A percentile compares a stretch with the other conserved stretches of the same genome.
Conservation (phyloP, 1,140 invertebrate species). For the Tetramorium parvispinum region DNA sequence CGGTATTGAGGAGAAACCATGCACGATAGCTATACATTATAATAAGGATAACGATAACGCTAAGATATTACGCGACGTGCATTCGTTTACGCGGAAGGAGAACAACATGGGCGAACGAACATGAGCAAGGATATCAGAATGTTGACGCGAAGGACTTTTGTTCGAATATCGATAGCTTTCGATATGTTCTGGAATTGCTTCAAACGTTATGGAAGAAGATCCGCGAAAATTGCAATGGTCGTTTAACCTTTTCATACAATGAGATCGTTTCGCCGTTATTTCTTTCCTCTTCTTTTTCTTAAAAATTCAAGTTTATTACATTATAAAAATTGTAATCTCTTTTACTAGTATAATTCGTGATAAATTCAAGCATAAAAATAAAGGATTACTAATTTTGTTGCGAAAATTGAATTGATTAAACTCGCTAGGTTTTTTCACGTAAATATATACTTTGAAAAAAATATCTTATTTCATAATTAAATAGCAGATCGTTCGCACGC, state of each 20-base stretch:
- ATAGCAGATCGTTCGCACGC: constrained; percentile 17
- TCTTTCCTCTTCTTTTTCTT: not conserved
- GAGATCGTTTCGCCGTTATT: not conserved
- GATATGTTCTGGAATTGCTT: not conserved
- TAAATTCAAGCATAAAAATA: not conserved
- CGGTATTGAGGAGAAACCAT: constrained; percentile 61
- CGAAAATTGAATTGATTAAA: not conserved
- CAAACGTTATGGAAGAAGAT: not conserved
- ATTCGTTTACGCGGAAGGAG: constrained; percentile 34
- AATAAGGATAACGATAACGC: constrained; percentile 62
- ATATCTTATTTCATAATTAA: not conserved
- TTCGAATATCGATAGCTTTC: not conserved
- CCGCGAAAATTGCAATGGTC: not conserved
- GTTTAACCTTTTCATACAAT: not conserved
- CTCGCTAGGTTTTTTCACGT: not conserved
- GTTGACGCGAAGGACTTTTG: not conserved
- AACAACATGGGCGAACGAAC: constrained; percentile 29
- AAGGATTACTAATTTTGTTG: not conserved
- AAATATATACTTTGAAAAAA: not conserved
- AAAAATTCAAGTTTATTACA: not conserved
- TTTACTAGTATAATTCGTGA: not conserved
- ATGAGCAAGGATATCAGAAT: not conserved
- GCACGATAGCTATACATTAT: constrained; percentile 54
- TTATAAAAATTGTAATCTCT: not conserved
- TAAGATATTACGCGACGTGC: constrained; percentile 47